Conservation (phyloP, 2,113 vertebrate species). For the Entosphenus tridentatus region DNA sequence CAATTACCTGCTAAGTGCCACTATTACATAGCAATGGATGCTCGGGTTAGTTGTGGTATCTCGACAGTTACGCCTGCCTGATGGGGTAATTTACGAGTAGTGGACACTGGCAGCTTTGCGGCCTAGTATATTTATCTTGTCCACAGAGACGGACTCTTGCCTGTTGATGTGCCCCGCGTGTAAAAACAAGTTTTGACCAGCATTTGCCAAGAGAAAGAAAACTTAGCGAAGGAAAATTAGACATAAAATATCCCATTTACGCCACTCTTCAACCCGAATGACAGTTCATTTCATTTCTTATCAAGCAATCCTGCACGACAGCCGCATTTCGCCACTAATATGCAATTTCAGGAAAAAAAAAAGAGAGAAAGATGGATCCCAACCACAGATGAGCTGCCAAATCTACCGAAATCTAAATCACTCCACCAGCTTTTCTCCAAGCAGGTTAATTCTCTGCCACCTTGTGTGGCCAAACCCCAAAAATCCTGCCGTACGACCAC, state of each 20-base stretch:
- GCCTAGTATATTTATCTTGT: too few species aligned
- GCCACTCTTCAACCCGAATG: slow-evolving; percentile 43
- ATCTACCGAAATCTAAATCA: slow-evolving; percentile 6
- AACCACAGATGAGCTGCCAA: slow-evolving; percentile 37
- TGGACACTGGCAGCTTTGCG: too few species aligned
- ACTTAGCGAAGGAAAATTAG: slow-evolving; percentile 18
- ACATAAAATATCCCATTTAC: slow-evolving; percentile 41
- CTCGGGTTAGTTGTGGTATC: too few species aligned
- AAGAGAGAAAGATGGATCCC: slow-evolving; percentile 32
- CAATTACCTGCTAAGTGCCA: too few species aligned
- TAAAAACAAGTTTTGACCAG: too few species aligned
- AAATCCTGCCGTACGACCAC: too few species aligned
- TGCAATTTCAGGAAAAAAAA: slow-evolving; percentile 30
- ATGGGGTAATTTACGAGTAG: too few species aligned
- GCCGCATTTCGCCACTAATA: slow-evolving; percentile 57
- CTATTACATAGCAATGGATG: too few species aligned
- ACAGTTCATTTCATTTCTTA: slow-evolving; percentile 53
- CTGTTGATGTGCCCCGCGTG: too few species aligned
- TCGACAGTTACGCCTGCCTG: too few species aligned
- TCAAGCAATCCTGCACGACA: slow-evolving; percentile 52
- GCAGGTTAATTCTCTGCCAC: neutral
- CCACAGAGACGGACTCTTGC: too few species aligned
- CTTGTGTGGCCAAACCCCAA: too few species aligned
- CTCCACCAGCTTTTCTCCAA: neutral
- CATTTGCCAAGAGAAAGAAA: neutral